Percentiles rank a stretch among this genome's conserved stretches.
Evolutionary conservation across 37 sponge, comb jelly and placozoan genomes (phyloP).

Genomic region (Petrosia ficiformis): DNA sequence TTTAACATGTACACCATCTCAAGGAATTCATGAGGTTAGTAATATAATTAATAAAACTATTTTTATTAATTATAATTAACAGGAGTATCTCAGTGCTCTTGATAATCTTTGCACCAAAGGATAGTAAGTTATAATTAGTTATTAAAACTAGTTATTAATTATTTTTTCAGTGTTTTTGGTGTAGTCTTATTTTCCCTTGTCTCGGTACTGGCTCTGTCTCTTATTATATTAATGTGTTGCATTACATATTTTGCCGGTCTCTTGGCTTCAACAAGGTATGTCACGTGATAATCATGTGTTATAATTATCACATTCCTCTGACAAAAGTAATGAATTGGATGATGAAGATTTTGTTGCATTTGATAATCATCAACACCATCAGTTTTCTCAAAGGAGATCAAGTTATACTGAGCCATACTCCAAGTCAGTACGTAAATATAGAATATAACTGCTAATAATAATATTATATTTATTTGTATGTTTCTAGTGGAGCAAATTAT

Average conservation of each 20-base stretch:
- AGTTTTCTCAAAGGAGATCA: not conserved
- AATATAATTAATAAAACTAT: not conserved
- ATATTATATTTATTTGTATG: constrained; percentile 2
- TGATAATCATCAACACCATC: not conserved
- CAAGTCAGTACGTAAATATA: too few species aligned
- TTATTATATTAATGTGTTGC: constrained; percentile 25
- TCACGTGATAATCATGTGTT: not conserved
- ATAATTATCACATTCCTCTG: not conserved
- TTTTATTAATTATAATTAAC: not conserved
- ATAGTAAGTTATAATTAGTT: not conserved
- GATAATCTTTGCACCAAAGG: not conserved
- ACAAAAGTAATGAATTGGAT: not conserved
- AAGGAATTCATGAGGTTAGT: not conserved
- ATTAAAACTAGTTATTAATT: not conserved
- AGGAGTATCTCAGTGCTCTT: not conserved
- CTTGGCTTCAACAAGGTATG: not conserved
- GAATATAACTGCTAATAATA: not conserved
- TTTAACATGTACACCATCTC: not conserved
- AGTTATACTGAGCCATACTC: constrained; percentile 12
- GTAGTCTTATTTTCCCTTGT: constrained; percentile 44
- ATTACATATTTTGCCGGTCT: constrained; percentile 43
- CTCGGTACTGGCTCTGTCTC: constrained; percentile 13
- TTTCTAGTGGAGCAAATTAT: constrained; percentile 62
- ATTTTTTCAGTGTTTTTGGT: constrained; percentile 16
- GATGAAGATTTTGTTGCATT: constrained; percentile 1